Evolutionary conservation across 2,888 invertebrate genomes (phyloP).

Genomic region (Dasysyrphus albostriatus): DNA sequence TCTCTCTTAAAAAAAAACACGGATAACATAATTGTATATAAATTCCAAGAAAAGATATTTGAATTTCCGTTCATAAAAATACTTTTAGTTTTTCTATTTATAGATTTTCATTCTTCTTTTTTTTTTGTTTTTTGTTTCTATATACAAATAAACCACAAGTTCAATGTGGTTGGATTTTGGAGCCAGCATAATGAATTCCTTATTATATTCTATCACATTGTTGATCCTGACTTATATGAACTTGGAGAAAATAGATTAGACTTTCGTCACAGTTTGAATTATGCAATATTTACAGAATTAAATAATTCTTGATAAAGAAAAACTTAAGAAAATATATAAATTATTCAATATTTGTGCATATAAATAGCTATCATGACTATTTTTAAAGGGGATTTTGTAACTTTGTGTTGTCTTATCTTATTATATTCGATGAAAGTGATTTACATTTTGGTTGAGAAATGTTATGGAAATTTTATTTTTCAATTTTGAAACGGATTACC

Average conservation of each 20-base stretch:
- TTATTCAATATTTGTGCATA: no score
- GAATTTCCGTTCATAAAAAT: background rate
- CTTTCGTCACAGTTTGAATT: background rate
- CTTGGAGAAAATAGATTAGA: background rate
- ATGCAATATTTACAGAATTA: conserved; percentile 30
- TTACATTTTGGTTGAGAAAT: background rate
- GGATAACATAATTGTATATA: conserved; percentile 26
- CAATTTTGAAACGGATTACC: background rate
- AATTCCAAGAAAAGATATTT: conserved; percentile 41
- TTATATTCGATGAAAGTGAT: background rate
- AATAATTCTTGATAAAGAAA: conserved; percentile 4
- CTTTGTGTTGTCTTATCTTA: background rate
- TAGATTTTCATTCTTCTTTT: background rate
- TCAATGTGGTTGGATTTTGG: background rate
- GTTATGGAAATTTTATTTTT: background rate
- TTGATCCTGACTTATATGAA: conserved; percentile 1
- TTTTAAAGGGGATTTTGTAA: background rate
- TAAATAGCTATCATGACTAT: no score
- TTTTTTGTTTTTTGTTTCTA: background rate
- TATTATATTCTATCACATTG: background rate
- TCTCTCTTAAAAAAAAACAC: background rate
- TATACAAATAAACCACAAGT: conserved; percentile 1
- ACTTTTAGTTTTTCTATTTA: conserved; percentile 4
- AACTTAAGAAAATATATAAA: background rate
- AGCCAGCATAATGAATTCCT: background rate